phyloP scores from a whole-genome alignment of 2,113 vertebrate species.

The Marcusenius ussheri region DNA sequence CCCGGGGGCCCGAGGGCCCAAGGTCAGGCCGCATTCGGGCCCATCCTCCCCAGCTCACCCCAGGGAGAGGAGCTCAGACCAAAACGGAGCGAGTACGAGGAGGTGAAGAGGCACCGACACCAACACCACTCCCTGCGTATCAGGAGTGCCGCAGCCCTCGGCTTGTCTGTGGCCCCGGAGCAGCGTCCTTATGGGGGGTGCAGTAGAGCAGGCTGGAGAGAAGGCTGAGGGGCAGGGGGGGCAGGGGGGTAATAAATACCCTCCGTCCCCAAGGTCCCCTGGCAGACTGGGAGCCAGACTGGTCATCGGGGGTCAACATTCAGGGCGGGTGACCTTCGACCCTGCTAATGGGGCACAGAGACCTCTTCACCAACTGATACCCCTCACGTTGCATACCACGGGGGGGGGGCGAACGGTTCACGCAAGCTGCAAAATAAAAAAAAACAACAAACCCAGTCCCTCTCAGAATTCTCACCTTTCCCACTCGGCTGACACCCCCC shows the following conservation, averaged over 20 bases:
- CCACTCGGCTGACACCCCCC: too few relatives aligned
- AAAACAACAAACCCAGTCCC: neutral
- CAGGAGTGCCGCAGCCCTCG: neutral
- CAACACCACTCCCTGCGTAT: neutral
- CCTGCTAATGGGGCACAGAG: conserved; percentile 70
- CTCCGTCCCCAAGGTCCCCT: conserved; percentile 54
- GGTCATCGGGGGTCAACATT: conserved; percentile 70
- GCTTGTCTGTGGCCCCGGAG: neutral
- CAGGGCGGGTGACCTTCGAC: conserved; percentile 67
- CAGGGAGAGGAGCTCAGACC: neutral
- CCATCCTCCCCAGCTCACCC: neutral
- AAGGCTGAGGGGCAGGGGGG: conserved; percentile 20
- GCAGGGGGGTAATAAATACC: conserved; percentile 63
- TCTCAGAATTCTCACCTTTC: conserved; percentile 13
- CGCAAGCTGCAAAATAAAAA: conserved; percentile 36
- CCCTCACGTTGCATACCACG: conserved; percentile 64
- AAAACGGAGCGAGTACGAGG: neutral
- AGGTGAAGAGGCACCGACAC: neutral
- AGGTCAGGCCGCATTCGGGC: neutral
- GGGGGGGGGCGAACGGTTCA: conserved; percentile 58
- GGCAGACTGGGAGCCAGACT: conserved; percentile 70
- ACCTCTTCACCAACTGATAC: conserved; percentile 65
- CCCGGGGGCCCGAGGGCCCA: neutral
- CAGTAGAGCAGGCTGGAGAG: conserved; percentile 37
- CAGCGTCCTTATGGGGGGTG: neutral